Base-by-base conservation (phyloP, 2,113 vertebrate species). In the Clarias magur region DNA sequence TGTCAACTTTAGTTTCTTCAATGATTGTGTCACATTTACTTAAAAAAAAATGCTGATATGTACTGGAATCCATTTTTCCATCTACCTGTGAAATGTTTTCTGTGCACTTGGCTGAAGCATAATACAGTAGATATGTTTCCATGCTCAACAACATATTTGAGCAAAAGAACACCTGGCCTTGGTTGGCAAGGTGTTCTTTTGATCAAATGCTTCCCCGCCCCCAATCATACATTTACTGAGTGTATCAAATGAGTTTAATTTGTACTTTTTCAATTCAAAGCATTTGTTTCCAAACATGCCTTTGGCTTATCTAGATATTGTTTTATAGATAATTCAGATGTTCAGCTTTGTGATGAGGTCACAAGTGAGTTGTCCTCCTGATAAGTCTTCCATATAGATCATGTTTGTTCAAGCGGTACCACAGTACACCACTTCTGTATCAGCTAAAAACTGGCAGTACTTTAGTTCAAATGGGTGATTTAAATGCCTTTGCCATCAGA, bases 251-350 rank as follows among this genome's bases (percentile, higher is more conserved):
- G 68, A 3, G 6, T 0, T 17, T 19, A 1, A 2, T 12, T 72
- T 67, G 38, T 38, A 72, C 30, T 68, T 68, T 72, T 12, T 72
- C 7, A 38, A 6, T 72, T 34, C 34, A 38, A 12, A 72, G 34
- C 30, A 72, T 34, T 19, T 72, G 30, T 17, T 38, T 38, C 34
- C 6, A 38, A 72, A 42, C 19, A 72, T 72, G 25, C 17, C 17
- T 21, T 72, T 72, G 34, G 30, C 30, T 72, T 72, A 72, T 21
- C 68, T 38, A 72, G 68, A 72, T 72, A 72, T 72, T 72, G 68
- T 72, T 38, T 72, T 38, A 48, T 48, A 7, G 3, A 38, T 72
- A 72, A 0, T 72, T 72, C 8, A 38, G 30, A 3, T 21, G 2
- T 16, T 34, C 27, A 34, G 4, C 27, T 16, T 30, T 68, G 27